These are phyloP conservation scores for Tachina grossa DNA, from an alignment of 2,888 invertebrate species.

Conservation along the genomic window DNA sequence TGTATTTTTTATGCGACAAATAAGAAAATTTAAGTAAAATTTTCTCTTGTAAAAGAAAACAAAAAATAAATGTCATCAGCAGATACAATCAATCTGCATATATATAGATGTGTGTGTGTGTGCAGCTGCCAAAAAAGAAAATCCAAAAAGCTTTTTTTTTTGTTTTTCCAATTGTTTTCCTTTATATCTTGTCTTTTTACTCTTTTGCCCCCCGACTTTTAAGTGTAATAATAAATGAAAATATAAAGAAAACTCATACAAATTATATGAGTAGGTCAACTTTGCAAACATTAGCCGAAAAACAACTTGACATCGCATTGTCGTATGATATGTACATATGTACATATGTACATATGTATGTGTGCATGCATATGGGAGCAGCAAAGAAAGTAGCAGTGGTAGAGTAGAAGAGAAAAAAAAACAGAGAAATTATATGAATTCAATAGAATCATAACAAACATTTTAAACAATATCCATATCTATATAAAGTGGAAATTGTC, in stretches of 20 bases:
- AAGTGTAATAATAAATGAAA: conserved; percentile 60
- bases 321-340: background rate
- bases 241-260: conserved; percentile 63
- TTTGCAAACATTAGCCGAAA: conserved; percentile 37
- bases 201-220: conserved; percentile 56
- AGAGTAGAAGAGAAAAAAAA: conserved; percentile 39
- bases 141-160: conserved; percentile 44
- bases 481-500: conserved; percentile 48
- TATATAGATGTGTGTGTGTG: conserved; percentile 2
- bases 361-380: background rate
- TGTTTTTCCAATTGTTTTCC: conserved; percentile 44
- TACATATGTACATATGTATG: background rate
- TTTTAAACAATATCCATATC: conserved; percentile 30
- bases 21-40: conserved; percentile 35
- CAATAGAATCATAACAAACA: conserved; percentile 29
- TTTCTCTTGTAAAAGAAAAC: conserved; percentile 58
- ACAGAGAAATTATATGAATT: conserved; percentile 46
- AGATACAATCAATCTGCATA: conserved; percentile 43
- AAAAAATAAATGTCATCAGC: conserved; percentile 66
- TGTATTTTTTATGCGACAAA: conserved; percentile 4
- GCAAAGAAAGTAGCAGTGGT: conserved; percentile 20
- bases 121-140: conserved; percentile 29
- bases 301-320: conserved; percentile 36
- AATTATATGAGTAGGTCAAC: conserved; percentile 66
- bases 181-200: conserved; percentile 52